Percentiles rank a stretch among this genome's conserved stretches.
Evolutionary conservation across 35 echinoderm and acorn worm genomes (phyloP).

Genomic region (Lytechinus variegatus): DNA sequence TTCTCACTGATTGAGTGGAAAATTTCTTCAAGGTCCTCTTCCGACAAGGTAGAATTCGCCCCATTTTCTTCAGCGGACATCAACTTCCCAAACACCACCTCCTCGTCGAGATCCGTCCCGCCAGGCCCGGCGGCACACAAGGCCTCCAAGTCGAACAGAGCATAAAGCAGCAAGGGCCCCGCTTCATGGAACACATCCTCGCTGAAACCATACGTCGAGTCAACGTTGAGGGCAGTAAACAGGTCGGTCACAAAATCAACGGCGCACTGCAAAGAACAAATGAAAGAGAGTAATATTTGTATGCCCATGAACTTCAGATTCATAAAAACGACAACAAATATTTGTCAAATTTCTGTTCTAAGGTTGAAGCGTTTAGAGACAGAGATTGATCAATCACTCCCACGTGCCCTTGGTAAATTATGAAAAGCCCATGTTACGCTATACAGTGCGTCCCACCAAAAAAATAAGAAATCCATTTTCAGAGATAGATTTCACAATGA

Average conservation of each 20-base stretch:
- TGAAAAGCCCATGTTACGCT: too few relatives aligned
- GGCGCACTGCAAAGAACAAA: not conserved
- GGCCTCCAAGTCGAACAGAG: not conserved
- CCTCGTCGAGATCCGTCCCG: not conserved
- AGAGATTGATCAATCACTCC: too few relatives aligned
- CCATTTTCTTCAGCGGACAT: not conserved
- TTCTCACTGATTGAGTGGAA: not conserved
- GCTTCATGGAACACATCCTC: slow-evolving; percentile 6
- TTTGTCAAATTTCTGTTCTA: not conserved
- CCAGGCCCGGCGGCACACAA: not conserved
- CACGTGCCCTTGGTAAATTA: too few relatives aligned
- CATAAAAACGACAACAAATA: not conserved
- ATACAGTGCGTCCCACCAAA: too few relatives aligned
- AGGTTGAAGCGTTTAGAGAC: not conserved
- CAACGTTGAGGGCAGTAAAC: slow-evolving; percentile 32
- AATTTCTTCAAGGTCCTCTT: slow-evolving; percentile 9
- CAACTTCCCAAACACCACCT: not conserved
- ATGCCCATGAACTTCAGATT: not conserved
- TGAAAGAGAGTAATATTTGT: not conserved
- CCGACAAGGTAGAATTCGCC: not conserved
- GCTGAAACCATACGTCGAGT: not conserved
- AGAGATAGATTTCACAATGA: too few relatives aligned
- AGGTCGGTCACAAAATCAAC: slow-evolving; percentile 20
- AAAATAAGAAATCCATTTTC: too few relatives aligned
- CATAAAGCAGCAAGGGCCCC: not conserved